These are phyloP conservation scores for Porites lutea DNA, from an alignment of 64 coral and sea anemone genomes.

Conservation along the genomic window DNA sequence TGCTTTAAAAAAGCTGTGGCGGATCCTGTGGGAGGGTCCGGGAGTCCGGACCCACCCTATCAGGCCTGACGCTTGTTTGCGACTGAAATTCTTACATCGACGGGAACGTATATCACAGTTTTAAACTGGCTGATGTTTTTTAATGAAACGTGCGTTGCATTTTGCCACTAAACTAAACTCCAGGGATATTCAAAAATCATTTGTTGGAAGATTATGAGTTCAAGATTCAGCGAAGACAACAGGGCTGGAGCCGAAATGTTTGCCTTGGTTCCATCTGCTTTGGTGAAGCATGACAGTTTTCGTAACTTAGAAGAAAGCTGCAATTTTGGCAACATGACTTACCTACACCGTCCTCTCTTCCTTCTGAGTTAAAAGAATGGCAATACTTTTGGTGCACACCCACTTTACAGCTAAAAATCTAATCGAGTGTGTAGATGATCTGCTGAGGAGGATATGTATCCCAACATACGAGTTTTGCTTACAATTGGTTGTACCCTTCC, in stretches of 20 bases:
- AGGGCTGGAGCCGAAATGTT: slow-evolving; percentile 4
- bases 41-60: too few species aligned
- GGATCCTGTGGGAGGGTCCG: too few species aligned
- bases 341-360: slow-evolving; percentile 6
- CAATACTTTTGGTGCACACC: slow-evolving; percentile 53
- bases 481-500: slow-evolving; percentile 62
- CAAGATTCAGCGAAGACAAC: not conserved
- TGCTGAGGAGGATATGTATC: slow-evolving; percentile 77
- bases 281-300: slow-evolving; percentile 8
- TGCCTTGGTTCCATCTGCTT: not conserved
- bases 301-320: slow-evolving; percentile 13
- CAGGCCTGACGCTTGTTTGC: too few species aligned
- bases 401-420: slow-evolving; percentile 32
- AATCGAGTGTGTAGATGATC: slow-evolving; percentile 75
- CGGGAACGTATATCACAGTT: too few species aligned
- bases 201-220: not conserved
- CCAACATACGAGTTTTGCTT: slow-evolving; percentile 62
- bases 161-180: too few species aligned
- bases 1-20: too few species aligned
- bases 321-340: slow-evolving; percentile 22
- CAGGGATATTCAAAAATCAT: not conserved
- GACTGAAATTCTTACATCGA: too few species aligned
- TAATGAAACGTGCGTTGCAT: too few species aligned
- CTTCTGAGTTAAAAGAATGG: slow-evolving; percentile 67
- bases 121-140: too few species aligned